Percentiles rank a stretch among this genome's conserved stretches.
Conservation (phyloP, 2,797 vertebrate species). For the Takifugu ocellatus region DNA sequence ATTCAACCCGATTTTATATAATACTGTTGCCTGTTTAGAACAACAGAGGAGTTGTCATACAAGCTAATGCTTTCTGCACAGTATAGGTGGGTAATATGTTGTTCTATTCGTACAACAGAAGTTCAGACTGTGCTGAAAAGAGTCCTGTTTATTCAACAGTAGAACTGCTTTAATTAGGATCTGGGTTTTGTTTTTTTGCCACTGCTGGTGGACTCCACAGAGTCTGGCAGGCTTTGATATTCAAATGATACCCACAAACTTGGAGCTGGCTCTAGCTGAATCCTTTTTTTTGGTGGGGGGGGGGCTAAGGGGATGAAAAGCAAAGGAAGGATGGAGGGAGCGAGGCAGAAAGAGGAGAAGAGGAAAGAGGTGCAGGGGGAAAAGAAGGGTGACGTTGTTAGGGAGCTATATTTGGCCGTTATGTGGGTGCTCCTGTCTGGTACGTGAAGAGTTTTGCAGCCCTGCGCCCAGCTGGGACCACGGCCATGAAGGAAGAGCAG, state of each 20-base stretch:
- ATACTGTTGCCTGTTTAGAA: too few species aligned
- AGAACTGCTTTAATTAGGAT: slow-evolving; percentile 59
- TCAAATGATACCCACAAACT: slow-evolving; percentile 60
- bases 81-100: background rate
- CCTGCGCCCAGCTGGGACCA: slow-evolving; percentile 35
- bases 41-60: too few species aligned
- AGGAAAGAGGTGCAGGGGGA: slow-evolving; percentile 13
- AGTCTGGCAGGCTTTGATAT: slow-evolving; percentile 65
- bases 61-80: too few species aligned
- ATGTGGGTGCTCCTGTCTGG: slow-evolving; percentile 59
- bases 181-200: slow-evolving; percentile 37
- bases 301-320: slow-evolving; percentile 7
- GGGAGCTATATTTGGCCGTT: slow-evolving; percentile 61
- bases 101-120: slow-evolving; percentile 9
- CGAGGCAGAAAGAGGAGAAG: slow-evolving; percentile 1
- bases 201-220: slow-evolving; percentile 35
- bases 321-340: slow-evolving; percentile 5
- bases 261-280: slow-evolving; percentile 33
- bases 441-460: slow-evolving; percentile 40
- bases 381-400: slow-evolving; percentile 42
- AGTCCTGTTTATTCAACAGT: slow-evolving; percentile 16
- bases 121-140: slow-evolving; percentile 4
- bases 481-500: slow-evolving; percentile 13
- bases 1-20: too few species aligned
- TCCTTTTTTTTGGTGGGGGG: slow-evolving; percentile 6